Conservation (phyloP, 2,797 vertebrate species). For the Cyclura pinguis region DNA sequence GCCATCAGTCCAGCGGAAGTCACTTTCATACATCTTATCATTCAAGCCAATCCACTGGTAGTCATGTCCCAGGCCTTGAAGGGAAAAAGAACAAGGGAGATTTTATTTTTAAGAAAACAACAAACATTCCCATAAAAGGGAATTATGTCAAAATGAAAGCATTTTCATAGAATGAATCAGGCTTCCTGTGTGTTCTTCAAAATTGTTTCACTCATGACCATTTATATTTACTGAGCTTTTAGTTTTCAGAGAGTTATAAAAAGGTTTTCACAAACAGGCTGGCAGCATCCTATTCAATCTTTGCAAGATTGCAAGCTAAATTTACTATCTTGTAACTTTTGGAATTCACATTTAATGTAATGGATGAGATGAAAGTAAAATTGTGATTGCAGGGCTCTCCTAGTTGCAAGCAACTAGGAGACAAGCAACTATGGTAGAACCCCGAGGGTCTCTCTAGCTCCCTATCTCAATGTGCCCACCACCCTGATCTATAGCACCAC, state of each 20-base stretch:
- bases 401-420: too few relatives aligned
- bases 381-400: too few relatives aligned
- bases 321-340: too few relatives aligned
- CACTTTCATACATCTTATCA: slow-evolving; percentile 98
- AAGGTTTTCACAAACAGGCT: slow-evolving; percentile 13
- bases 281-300: too few relatives aligned
- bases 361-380: too few relatives aligned
- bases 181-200: slow-evolving; percentile 52
- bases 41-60: slow-evolving; percentile 99
- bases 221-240: slow-evolving; percentile 41
- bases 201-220: not conserved
- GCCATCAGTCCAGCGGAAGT: slow-evolving; percentile 98
- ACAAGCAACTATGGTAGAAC: too few relatives aligned
- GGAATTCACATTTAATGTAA: too few relatives aligned
- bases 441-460: too few relatives aligned
- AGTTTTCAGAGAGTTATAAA: slow-evolving; percentile 23
- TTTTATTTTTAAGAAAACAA: slow-evolving; percentile 52
- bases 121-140: slow-evolving; percentile 64
- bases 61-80: slow-evolving; percentile 93
- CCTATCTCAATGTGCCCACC: too few relatives aligned
- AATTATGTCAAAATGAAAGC: slow-evolving; percentile 44
- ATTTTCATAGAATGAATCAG: slow-evolving; percentile 62
- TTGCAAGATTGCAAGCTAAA: too few relatives aligned
- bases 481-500: too few relatives aligned
- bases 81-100: slow-evolving; percentile 61